These are phyloP conservation scores for Misgurnus anguillicaudatus DNA, from an alignment of 2,113 vertebrate genomes.

Conservation along the genomic window DNA sequence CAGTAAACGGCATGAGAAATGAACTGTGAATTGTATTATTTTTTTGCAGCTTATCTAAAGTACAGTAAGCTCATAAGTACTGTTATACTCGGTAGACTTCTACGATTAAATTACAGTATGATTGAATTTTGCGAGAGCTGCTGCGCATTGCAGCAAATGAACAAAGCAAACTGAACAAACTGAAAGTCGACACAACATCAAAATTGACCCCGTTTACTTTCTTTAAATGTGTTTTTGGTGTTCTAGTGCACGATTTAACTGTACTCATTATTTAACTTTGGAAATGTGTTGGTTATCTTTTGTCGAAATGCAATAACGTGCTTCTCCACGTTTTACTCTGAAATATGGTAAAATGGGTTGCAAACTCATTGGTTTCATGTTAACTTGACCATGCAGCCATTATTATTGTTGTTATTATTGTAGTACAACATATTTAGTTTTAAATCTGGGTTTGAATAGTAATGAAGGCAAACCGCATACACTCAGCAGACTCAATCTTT, in stretches of 20 bases:
- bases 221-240: neutral
- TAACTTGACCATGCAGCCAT: constrained; percentile 10
- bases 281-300: neutral
- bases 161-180: constrained; percentile 36
- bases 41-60: neutral
- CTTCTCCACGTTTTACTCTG: too few species aligned
- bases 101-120: neutral
- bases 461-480: neutral
- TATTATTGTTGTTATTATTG: neutral
- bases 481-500: constrained; percentile 61
- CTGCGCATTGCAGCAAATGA: constrained; percentile 8
- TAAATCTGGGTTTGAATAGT: neutral
- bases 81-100: neutral
- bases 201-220: neutral
- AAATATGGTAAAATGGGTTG: neutral
- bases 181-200: neutral
- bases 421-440: too few species aligned
- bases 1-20: neutral
- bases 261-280: neutral
- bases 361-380: neutral
- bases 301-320: too few species aligned
- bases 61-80: too few species aligned
- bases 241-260: neutral
- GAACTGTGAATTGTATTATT: constrained; percentile 30
- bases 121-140: neutral